Evolutionary conservation across 2,888 invertebrate genomes (phyloP), one percentile per base, ranked within the genome.

Genomic region (Leucoma salicis): DNA sequence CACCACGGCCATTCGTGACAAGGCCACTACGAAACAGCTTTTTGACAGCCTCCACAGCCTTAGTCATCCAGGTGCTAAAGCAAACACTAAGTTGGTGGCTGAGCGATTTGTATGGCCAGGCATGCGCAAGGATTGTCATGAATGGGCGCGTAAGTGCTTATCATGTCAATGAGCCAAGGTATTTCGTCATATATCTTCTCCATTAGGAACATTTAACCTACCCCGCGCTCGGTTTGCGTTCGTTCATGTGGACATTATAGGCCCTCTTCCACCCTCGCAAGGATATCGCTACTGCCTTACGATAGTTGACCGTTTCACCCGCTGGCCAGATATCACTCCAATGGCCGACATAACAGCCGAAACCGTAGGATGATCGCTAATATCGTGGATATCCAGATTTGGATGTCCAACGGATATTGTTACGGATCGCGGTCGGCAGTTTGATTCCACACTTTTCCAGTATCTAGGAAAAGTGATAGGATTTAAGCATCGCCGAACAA

Each of bases 401-500:
- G n/a, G 34, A 1, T 14, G 21, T 10, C 21, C 34, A 1, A 6
- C 21, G 3, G 21, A 24, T 1, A 24, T 34, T 10, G 24, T 24
- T 3, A 34, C 21, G 0, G 24, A 34, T 13, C 18, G 24, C 1
- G 33, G 33, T 1, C 5, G 3, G 2, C 21, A 34, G 24, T 34
- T 34, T 12, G 21, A 34, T 3, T 21, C 7, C 13, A 12, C 18
- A 8, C 21, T 28, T 2, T 28, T 34, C 15, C 13, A 13, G n/a
- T 12, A 12, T 12, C 2, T 29, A 2, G 10, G 8, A 4, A n/a
- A 5, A 4, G 10, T 12, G 3, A 3, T 29, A 3, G 29, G 29
- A 4, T 12, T 3, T 4, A 10, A 29, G 10, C 29, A 29, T n/a
- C 29, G 29, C 3, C 29, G 3, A 2, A 39, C 69, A 2, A 43